Conservation (phyloP, 2,797 vertebrate species). For the Distichodus sexfasciatus region DNA sequence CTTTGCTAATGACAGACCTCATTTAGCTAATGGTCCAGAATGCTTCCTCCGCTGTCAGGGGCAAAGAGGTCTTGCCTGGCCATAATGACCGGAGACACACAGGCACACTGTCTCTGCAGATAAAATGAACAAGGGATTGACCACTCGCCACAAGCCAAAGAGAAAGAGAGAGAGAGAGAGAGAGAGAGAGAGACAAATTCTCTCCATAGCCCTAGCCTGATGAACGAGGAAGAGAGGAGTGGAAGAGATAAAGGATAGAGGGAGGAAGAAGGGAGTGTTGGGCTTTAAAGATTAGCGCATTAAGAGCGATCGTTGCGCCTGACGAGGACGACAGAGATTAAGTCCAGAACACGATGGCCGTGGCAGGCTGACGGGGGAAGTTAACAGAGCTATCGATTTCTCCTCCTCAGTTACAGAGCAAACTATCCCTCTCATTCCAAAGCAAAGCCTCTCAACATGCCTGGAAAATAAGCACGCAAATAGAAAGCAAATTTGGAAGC, state of each 20-base stretch:
- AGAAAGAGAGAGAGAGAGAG: not conserved
- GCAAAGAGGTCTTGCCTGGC: constrained; percentile 61
- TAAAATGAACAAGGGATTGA: constrained; percentile 61
- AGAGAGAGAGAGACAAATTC: not conserved
- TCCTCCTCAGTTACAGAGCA: constrained; percentile 41
- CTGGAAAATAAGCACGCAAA: constrained; percentile 59
- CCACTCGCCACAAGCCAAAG: constrained; percentile 37
- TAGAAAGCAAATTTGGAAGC: constrained; percentile 26
- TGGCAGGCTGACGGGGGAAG: constrained; percentile 55
- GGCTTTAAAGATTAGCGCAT: constrained; percentile 34
- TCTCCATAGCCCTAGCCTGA: constrained; percentile 33
- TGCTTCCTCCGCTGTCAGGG: constrained; percentile 67
- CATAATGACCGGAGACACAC: constrained; percentile 73
- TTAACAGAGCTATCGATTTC: constrained; percentile 67
- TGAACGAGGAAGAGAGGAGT: constrained; percentile 26
- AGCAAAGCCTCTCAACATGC: constrained; percentile 49
- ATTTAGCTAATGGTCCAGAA: constrained; percentile 78
- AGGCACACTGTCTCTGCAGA: constrained; percentile 52
- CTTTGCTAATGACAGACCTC: constrained; percentile 68
- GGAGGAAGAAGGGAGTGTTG: constrained; percentile 30
- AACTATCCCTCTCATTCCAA: constrained; percentile 52
- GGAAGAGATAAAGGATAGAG: constrained; percentile 10
- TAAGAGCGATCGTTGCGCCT: constrained; percentile 25
- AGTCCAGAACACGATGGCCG: constrained; percentile 33
- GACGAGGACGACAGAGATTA: constrained; percentile 35